A percentile compares a stretch with the other conserved stretches of the same genome.
Conservation (phyloP, 2,797 vertebrate species). For the Cryptoprocta ferox region DNA sequence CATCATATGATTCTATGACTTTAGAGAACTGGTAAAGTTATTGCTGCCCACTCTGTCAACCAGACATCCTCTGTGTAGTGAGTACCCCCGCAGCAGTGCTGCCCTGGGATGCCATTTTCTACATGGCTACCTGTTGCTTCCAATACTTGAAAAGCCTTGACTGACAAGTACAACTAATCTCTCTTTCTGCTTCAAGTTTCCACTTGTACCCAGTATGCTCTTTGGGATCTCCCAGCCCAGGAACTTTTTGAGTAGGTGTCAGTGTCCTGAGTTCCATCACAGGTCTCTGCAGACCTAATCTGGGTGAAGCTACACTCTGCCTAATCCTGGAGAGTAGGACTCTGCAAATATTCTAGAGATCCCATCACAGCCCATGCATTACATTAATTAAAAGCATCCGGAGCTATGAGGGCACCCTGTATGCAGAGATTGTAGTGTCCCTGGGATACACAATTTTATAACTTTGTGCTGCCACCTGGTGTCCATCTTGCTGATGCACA, state of each 20-base stretch:
- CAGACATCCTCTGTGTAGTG: neutral
- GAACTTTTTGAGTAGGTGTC: neutral
- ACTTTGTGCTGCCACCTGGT: slow-evolving; percentile 26
- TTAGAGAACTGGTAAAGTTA: neutral
- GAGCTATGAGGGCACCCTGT: neutral
- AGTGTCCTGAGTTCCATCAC: neutral
- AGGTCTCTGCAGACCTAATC: neutral
- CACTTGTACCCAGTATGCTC: neutral
- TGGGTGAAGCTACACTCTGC: neutral
- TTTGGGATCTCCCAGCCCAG: neutral
- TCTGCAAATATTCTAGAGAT: neutral
- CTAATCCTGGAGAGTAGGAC: neutral
- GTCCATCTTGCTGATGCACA: neutral
- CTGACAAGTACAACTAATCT: neutral
- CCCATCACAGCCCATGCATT: neutral
- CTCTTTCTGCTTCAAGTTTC: neutral
- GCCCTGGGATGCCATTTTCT: neutral
- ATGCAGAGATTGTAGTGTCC: neutral
- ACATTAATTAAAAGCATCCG: neutral
- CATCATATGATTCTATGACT: neutral
- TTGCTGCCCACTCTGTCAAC: neutral
- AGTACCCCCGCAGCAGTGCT: neutral
- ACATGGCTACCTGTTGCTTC: neutral
- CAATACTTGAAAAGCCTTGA: neutral
- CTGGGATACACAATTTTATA: slow-evolving; percentile 16